Percentiles rank a stretch among this genome's conserved stretches.
Conservation (phyloP, 2,113 vertebrate species). For the Phylloscopus trochiloides region DNA sequence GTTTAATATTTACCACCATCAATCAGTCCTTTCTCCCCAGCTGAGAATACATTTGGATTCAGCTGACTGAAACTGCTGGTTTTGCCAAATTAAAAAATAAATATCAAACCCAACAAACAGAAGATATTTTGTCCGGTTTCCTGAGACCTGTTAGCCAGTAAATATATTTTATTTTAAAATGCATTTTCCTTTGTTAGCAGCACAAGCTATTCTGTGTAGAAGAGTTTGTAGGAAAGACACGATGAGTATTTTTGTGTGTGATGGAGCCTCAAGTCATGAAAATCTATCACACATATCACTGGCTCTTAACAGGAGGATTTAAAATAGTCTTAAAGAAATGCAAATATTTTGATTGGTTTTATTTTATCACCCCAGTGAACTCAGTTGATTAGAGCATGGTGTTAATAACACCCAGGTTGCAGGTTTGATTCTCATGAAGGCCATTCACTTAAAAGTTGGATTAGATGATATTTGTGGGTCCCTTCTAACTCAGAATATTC, state of each 20-base stretch:
- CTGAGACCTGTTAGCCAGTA: not conserved
- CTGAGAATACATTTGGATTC: slow-evolving; percentile 36
- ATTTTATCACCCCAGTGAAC: not conserved
- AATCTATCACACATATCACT: not conserved
- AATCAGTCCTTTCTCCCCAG: slow-evolving; percentile 46
- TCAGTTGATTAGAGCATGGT: not conserved
- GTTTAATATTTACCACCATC: slow-evolving; percentile 56
- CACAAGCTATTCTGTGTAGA: not conserved
- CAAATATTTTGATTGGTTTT: not conserved
- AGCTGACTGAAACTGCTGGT: not conserved
- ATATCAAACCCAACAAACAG: not conserved
- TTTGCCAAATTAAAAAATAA: not conserved
- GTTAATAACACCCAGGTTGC: not conserved
- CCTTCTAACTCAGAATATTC: not conserved
- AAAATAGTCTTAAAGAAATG: not conserved
- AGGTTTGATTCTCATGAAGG: not conserved
- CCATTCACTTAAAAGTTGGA: not conserved
- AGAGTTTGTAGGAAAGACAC: not conserved
- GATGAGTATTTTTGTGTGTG: not conserved
- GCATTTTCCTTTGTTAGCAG: not conserved
- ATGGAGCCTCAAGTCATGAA: not conserved
- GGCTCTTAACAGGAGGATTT: not conserved
- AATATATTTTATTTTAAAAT: not conserved
- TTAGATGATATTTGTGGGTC: not conserved
- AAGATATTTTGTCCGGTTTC: not conserved